Evolutionary conservation across 23 tunicate species (phyloP), one percentile per base, ranked within the genome.

Genomic region (Ciona savignyi): DNA sequence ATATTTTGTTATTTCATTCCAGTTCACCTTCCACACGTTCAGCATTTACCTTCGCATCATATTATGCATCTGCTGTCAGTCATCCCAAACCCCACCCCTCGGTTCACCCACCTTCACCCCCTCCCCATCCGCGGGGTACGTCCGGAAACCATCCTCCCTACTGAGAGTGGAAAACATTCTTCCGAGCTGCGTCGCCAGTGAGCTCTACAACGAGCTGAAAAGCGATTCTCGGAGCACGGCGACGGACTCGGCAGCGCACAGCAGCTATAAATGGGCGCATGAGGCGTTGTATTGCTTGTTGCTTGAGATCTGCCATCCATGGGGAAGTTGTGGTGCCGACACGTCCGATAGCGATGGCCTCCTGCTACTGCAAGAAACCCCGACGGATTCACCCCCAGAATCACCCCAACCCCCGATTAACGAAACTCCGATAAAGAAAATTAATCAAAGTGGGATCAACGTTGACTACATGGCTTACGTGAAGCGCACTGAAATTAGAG

Each of bases 391-490:
- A 9, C 9, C 56, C 9, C 9, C 56, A 6, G 56, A 42, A 42
- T 9, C 9, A 42, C 11, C 15, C 9, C 56, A 42, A 42, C 9
- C 11, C 56, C 56, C 56, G 15, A 15, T 42, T 42, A 42, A 42
- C 11, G 56, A 42, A 42, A 6, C 56, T 6, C 11, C 15, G 15
- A 42, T 6, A 42, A 9, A 9, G 9, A 15, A 42, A 9, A 42
- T 15, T 6, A 15, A 42, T 9, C 11, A 42, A 42, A 42, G 15
- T 15, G 56, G 11, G 15, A 42, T 42, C 56, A 42, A 42, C 56
- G 9, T 69, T 25, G 77, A 80, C 28, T 80, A 80, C 77, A 71
- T 80, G 84, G 84, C 77, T 32, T 80, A 80, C 35, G 84, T 80
- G 27, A 80, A 80, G 23, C 30, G 28, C 2, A 70, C 76, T 31